phyloP scores from a whole-genome alignment of 2,888 invertebrate genomes.

The Drosophila mercatorum region DNA sequence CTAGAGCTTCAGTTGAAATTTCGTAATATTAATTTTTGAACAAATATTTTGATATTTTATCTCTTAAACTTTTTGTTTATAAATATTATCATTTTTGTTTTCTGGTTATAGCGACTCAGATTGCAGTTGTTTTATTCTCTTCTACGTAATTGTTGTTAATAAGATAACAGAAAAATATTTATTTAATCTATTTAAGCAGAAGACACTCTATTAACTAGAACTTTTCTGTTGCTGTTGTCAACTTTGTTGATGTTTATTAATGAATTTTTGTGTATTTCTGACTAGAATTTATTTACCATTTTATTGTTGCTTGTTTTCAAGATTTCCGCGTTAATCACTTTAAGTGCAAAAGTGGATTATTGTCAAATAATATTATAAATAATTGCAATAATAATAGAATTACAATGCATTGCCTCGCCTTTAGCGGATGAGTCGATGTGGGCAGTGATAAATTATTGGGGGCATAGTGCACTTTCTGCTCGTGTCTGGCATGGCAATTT shows the following conservation, averaged over 20 bases:
- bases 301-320: conserved; percentile 13
- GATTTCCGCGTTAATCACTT: conserved; percentile 56
- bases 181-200: conserved; percentile 51
- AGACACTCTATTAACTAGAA: conserved; percentile 41
- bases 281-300: conserved; percentile 17
- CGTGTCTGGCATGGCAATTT: conserved; percentile 28
- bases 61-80: conserved; percentile 7
- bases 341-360: conserved; percentile 60
- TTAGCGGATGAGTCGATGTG: conserved; percentile 39
- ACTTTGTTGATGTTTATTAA: conserved; percentile 50
- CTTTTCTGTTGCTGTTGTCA: conserved; percentile 15
- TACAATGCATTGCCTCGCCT: conserved; percentile 12
- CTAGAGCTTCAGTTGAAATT: neutral
- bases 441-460: conserved; percentile 27
- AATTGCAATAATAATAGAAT: conserved; percentile 1
- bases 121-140: conserved; percentile 36
- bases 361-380: conserved; percentile 41
- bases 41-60: conserved; percentile 7
- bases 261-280: conserved; percentile 35
- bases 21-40: neutral
- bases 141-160: conserved; percentile 40
- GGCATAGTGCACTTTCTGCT: conserved; percentile 37
- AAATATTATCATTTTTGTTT: neutral
- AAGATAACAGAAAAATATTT: conserved; percentile 58
- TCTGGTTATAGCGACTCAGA: conserved; percentile 17